Evolutionary conservation across 2,888 invertebrate genomes (phyloP).

Genomic region (Rosalia funebris): DNA sequence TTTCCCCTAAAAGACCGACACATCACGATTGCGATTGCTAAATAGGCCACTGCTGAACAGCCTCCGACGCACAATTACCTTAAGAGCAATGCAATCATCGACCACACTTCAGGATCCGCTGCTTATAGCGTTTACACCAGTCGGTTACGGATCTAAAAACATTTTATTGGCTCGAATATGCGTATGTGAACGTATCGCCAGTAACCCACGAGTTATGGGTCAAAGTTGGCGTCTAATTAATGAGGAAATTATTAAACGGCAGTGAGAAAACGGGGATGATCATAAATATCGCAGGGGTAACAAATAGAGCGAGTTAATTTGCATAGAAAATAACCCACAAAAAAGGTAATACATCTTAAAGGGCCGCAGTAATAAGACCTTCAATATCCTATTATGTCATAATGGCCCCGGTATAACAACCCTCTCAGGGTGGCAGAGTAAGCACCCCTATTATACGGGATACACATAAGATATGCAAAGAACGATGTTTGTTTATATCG

Average conservation of each 20-base stretch:
- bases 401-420: constrained; percentile 58
- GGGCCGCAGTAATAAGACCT: constrained; percentile 53
- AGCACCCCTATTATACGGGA: constrained; percentile 55
- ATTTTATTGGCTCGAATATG: too few relatives aligned
- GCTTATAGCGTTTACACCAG: too few relatives aligned
- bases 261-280: constrained; percentile 31
- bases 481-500: constrained; percentile 64
- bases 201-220: too few relatives aligned
- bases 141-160: too few relatives aligned
- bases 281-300: constrained; percentile 42
- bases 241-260: constrained; percentile 31
- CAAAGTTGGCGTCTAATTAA: too few relatives aligned
- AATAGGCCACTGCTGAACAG: constrained; percentile 46
- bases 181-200: too few relatives aligned
- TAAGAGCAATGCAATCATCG: constrained; percentile 14
- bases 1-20: constrained; percentile 29
- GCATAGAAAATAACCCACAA: constrained; percentile 44
- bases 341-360: constrained; percentile 40
- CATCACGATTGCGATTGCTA: constrained; percentile 34
- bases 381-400: constrained; percentile 61
- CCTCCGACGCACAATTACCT: constrained; percentile 44
- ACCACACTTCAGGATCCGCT: too few relatives aligned
- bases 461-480: constrained; percentile 64
- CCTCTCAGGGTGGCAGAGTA: constrained; percentile 51
- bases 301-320: constrained; percentile 45